Base-by-base conservation (phyloP, 2,797 vertebrate species). In the Synanceia verrucosa region DNA sequence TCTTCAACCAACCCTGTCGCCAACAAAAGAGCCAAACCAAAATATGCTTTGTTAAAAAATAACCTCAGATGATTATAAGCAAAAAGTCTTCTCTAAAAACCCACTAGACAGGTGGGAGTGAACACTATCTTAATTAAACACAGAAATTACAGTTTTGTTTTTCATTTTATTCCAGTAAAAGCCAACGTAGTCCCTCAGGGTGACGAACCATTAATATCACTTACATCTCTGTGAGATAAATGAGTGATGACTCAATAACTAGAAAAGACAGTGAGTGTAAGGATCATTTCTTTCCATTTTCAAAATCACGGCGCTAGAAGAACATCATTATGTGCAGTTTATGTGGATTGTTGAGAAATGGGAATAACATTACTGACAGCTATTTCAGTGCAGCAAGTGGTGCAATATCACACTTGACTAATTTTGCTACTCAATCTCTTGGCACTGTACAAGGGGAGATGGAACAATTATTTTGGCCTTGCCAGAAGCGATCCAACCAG, bases 351-450 rank as follows among this genome's bases (percentile, higher is more conserved):
- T 48, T 47, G 75, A 71, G 72, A 24, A 73, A 76, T n/a, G 55
- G 60, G 73, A 73, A 64, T 51, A 50, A 70, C 70, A 81, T 69
- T 5, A 53, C 60, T 2, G 75, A 78, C 75, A 65, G 81, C 70
- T 58, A 53, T 48, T 68, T 58, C 57, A 41, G 33, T 19, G n/a
- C 56, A 67, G 71, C 75, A 72, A 74, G 64, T 43, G 70, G 47
- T 50, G 53, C 70, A 83, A 83, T 82, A 73, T 82, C 81, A 79
- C 86, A 86, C 85, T 76, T 41, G 82, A 70, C 47, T 89, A 82
- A 78, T 78, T 80, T 57, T 28, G 24, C 14, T 43, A 29, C 55
- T 67, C 11, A 5, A 58, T 82, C 78, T 70, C 72, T 19, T 0
- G 58, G 67, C 68, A 43, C 39, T 43, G 39, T 43, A 57, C 46